Evolutionary conservation across 1,140 invertebrate genomes (phyloP), one percentile per base, ranked within the genome.

Genomic region (Drosophila kepulauana): DNA sequence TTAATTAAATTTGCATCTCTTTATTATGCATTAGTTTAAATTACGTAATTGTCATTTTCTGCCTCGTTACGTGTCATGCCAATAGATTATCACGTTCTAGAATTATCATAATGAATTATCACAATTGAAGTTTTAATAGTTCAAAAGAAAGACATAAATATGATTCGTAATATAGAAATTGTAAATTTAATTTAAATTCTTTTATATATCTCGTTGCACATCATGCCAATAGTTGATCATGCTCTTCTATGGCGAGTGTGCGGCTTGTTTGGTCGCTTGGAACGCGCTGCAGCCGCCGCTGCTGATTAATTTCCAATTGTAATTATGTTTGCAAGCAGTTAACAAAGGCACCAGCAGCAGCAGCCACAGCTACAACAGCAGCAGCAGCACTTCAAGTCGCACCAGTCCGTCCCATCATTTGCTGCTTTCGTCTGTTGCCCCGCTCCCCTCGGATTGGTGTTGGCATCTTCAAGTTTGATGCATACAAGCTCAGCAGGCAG

Each of bases 231-330:
- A 2, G 10, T 4, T 20, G n/a, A 52, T 10, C 1, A 13, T 52
- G 1, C 25, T n/a, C 49, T 16, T n/a, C 11, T 33, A 6, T 2
- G 49, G 41, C 41, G n/a, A 13, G 4, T 62, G 1, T 62, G 28
- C 30, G 15, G 5, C 46, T 48, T 65, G 51, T 51, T 59, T 66
- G 54, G 35, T 73, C 13, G 54, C 46, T 43, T 58, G 62, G 43
- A 51, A 57, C 35, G 62, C 45, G 61, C 8, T 63, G 48, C 48
- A 64, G 64, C 30, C 25, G 54, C 43, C 25, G 30, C 20, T 74
- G 62, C 41, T 67, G 70, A 67, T 74, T 74, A 74, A 68, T 68
- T 74, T 74, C 38, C 71, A 74, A 68, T 68, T 74, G 71, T 54
- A 61, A 68, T 74, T 74, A 74, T 74, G 62, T 58, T 65, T 72